These are phyloP conservation scores for Silvanus unidentatus DNA, from an alignment of 2,888 invertebrate genomes.

Conservation along the genomic window DNA sequence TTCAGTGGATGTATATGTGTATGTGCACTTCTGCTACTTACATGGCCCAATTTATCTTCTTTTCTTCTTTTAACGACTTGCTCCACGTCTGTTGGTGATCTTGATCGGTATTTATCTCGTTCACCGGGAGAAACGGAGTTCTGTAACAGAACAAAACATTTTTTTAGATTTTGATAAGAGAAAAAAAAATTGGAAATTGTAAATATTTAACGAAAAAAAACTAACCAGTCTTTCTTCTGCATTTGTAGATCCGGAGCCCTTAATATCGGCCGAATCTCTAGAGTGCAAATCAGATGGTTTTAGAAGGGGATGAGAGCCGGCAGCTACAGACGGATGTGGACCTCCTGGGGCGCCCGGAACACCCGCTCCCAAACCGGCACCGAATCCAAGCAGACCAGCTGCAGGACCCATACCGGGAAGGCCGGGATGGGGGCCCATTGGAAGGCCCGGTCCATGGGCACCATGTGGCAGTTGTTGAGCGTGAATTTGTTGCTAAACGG, in stretches of 20 bases:
- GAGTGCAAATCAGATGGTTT: constrained; percentile 43
- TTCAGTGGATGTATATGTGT: no score
- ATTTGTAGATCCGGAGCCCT: constrained; percentile 41
- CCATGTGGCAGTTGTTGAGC: constrained; percentile 46
- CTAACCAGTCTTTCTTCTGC: constrained; percentile 48
- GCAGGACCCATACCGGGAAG: constrained; percentile 43
- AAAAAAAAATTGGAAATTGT: neutral
- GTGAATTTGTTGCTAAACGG: constrained; percentile 42
- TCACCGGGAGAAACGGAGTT: constrained; percentile 82
- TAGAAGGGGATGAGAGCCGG: constrained; percentile 40
- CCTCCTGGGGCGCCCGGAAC: constrained; percentile 31
- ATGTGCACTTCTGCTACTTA: constrained; percentile 57
- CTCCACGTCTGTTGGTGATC: constrained; percentile 65
- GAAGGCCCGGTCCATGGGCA: constrained; percentile 42
- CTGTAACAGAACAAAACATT: constrained; percentile 48
- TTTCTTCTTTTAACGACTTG: constrained; percentile 70
- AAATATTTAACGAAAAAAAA: no score
- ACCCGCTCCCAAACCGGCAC: constrained; percentile 36
- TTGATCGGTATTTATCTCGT: constrained; percentile 74
- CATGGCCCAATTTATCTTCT: constrained; percentile 78
- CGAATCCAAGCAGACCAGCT: constrained; percentile 33
- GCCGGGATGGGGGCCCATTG: constrained; percentile 44
- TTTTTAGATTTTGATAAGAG: neutral
- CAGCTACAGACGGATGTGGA: constrained; percentile 36
- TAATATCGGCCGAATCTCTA: constrained; percentile 36